phyloP scores from a whole-genome alignment of 2,888 invertebrate species.

The Drosophila dives region DNA sequence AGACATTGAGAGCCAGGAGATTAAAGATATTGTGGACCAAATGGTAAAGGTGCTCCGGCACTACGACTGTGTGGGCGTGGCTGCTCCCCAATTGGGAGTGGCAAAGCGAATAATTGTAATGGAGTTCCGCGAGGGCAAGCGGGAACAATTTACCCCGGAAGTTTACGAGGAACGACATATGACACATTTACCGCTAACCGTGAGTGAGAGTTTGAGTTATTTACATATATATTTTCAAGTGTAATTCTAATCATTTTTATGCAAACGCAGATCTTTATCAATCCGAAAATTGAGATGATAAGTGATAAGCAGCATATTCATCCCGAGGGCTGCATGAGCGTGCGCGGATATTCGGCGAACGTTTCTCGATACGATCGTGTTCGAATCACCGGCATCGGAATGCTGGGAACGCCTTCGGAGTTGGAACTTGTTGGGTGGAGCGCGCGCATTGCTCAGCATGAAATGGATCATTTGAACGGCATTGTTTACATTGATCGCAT shows the following conservation, averaged over 20 bases:
- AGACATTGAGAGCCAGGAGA: conserved; percentile 86
- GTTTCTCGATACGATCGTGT: conserved; percentile 89
- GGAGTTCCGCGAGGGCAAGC: conserved; percentile 86
- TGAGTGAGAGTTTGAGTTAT: conserved; percentile 63
- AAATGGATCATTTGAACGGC: conserved; percentile 92
- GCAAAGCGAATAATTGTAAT: conserved; percentile 88
- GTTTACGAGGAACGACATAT: conserved; percentile 86
- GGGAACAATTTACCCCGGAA: conserved; percentile 81
- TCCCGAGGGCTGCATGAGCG: conserved; percentile 90
- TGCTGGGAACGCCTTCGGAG: conserved; percentile 85
- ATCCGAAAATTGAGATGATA: conserved; percentile 88
- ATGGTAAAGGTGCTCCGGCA: conserved; percentile 87
- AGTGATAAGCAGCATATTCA: conserved; percentile 87
- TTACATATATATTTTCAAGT: not conserved
- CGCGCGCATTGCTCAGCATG: conserved; percentile 91
- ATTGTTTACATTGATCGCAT: conserved; percentile 90
- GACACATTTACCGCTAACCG: conserved; percentile 87
- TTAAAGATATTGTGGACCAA: conserved; percentile 86
- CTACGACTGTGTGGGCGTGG: conserved; percentile 89
- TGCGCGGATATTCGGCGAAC: conserved; percentile 89
- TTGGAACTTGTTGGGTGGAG: conserved; percentile 88
- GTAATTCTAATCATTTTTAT: not conserved
- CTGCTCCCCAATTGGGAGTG: conserved; percentile 91
- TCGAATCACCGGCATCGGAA: conserved; percentile 86
- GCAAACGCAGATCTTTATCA: conserved; percentile 88